Conservation (phyloP, 2,113 vertebrate genomes). For the Macaca fascicularis region T2T-MFA8v1.1 NC_088389.1:72653001-72653500, state of each 20-base stretch:
- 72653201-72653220: not conserved
- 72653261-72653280: not conserved
- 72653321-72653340: conserved; percentile 26
- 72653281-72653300: not conserved
- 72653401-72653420: not conserved
- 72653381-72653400: not conserved
- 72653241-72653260: not conserved
- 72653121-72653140: not conserved
- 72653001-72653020: not conserved
- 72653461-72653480: not conserved
- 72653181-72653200: not conserved
- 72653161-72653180: not conserved
- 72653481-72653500: not conserved
- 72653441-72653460: conserved; percentile 37
- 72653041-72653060: not conserved
- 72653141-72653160: not conserved
- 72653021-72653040: not conserved
- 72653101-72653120: not conserved
- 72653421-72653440: not conserved
- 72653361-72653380: not conserved
- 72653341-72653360: not conserved
- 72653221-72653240: fast-evolving
- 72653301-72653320: conserved; percentile 7
- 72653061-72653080: not conserved
- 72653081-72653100: not conserved